Conservation (phyloP, 2,113 vertebrate species). For the Tachysurus fulvidraco region DNA sequence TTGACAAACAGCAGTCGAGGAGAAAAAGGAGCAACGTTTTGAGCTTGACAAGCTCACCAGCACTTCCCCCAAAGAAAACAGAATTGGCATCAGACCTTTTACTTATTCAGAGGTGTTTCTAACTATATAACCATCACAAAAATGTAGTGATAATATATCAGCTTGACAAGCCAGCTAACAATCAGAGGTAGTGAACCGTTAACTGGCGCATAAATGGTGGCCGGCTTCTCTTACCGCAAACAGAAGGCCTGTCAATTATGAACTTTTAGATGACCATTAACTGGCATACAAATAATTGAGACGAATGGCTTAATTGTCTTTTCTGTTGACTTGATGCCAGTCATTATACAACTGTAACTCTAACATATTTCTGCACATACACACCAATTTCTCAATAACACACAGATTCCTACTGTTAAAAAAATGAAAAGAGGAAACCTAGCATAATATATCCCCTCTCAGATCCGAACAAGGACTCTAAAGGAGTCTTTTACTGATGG, state of each 20-base stretch:
- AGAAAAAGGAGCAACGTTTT: neutral
- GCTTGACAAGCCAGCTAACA: constrained; percentile 14
- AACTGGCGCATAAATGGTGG: neutral
- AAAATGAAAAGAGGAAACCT: neutral
- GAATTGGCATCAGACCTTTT: neutral
- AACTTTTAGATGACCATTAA: neutral
- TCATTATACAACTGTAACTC: neutral
- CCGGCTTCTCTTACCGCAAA: neutral
- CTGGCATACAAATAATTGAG: neutral
- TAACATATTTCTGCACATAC: neutral
- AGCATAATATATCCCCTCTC: neutral
- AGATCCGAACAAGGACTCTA: neutral
- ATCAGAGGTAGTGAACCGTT: neutral
- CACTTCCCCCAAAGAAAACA: neutral
- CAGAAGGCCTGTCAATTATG: constrained; percentile 11
- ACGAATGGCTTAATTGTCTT: neutral
- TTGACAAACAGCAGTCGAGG: neutral
- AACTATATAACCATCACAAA: neutral
- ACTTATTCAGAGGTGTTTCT: neutral
- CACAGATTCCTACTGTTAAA: neutral
- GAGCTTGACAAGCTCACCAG: neutral
- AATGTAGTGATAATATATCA: neutral
- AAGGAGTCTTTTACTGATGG: neutral
- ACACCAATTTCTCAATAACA: neutral
- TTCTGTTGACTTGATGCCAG: neutral